Evolutionary conservation across 2,888 invertebrate genomes (phyloP), one percentile per base, ranked within the genome.

Genomic region (Ophioninae sp.): DNA sequence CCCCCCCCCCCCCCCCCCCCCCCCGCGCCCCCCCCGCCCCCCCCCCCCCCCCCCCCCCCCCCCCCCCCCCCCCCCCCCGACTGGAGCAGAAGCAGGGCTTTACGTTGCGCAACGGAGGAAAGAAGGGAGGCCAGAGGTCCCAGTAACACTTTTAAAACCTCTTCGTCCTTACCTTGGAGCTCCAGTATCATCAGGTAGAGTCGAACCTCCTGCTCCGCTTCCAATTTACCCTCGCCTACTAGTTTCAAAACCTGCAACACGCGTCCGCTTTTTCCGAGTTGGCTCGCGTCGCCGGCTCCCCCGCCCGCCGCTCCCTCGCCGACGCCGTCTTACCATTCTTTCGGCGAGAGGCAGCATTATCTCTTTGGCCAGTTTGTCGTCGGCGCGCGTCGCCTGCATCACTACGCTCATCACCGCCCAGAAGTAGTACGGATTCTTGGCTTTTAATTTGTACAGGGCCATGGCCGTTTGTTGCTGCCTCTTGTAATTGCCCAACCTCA

Each of bases 391-490:
- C 89, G 97, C 98, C 95, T 99, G 99, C 94, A 99, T 95, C 30
- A 99, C 96, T 87, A 98, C 96, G 92, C 99, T 99, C 97, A 99
- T 99, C 10, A 99, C 97, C 23, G 98, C 97, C 99, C 99, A 99
- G 93, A 98, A 99, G 92, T 98, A 99, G 92, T 99, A 99, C 0
- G 98, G 98, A 92, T 98, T 98, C 93, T 99, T 99, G 2, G 97
- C 97, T 89, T 96, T 96, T 79, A 97, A 94, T 94, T 98, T 99
- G 93, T 98, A 99, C 56, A 99, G 94, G 13, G 96, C 95, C 94
- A 99, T 95, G 0, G 99, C 99, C 0, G 97, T 96, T 85, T 96
- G 95, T 90, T 99, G 98, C 92, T 99, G 99, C 8, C 97, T 95
- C 90, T 97, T 97, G 91, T 96, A 98, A 93, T 99, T 97, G 0